Evolutionary conservation across 1,140 invertebrate species (phyloP).

Genomic region (Ganaspis sp.): DNA sequence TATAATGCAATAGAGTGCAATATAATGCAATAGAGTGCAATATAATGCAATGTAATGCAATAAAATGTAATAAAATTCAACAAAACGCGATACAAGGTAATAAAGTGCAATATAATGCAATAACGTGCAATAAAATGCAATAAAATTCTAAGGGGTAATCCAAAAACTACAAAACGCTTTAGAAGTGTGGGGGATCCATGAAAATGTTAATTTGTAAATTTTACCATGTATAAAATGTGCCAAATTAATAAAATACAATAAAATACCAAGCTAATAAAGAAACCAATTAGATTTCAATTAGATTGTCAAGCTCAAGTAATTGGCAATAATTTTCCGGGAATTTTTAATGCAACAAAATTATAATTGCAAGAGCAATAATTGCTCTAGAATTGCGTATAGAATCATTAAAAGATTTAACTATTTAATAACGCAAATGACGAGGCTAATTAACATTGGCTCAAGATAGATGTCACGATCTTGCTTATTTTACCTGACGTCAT

Average conservation of each 20-base stretch:
- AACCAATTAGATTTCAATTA: not conserved
- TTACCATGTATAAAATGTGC: no score
- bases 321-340: not conserved
- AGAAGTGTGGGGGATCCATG: no score
- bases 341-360: slow-evolving; percentile 1
- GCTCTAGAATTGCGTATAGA: not conserved
- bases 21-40: no score
- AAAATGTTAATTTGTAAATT: no score
- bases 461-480: not conserved
- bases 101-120: no score
- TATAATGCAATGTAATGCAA: no score
- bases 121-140: no score
- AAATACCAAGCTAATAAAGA: not conserved
- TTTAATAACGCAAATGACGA: slow-evolving; percentile 21
- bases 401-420: not conserved
- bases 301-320: not conserved
- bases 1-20: no score
- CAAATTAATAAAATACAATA: not conserved
- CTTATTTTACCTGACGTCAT: not conserved
- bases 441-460: not conserved
- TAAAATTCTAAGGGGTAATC: no score
- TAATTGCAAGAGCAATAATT: not conserved
- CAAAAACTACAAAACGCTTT: no score
- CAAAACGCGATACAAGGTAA: no score
- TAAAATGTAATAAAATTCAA: no score